Conservation (phyloP, 2,888 invertebrate genomes). For the Tipula vernalis region DNA sequence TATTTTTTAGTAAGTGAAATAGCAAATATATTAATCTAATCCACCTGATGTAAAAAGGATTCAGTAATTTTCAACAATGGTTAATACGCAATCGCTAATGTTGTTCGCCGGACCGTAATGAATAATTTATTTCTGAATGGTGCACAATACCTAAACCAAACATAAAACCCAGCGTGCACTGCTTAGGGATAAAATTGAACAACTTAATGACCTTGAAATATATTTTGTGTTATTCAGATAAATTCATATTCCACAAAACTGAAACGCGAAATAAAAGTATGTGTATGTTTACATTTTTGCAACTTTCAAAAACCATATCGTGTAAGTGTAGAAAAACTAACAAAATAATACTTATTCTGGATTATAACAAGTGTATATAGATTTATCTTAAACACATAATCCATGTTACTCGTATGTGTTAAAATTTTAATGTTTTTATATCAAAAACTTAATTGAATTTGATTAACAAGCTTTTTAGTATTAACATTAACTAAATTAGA, state of each 20-base stretch:
- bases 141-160: background rate
- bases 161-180: background rate
- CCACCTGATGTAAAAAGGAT: too few relatives aligned
- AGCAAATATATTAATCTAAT: too few relatives aligned
- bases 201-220: background rate
- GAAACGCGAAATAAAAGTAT: background rate
- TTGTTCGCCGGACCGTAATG: background rate
- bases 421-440: background rate
- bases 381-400: background rate
- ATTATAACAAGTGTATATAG: background rate
- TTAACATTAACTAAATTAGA: background rate
- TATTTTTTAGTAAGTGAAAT: too few relatives aligned
- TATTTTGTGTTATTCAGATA: background rate
- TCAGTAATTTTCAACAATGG: too few relatives aligned
- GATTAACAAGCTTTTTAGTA: background rate
- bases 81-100: background rate
- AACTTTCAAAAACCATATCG: background rate
- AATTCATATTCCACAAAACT: background rate
- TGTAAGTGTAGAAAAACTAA: background rate
- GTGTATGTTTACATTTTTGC: background rate
- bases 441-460: background rate
- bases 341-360: background rate
- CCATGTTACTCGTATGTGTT: background rate
- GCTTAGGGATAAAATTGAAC: background rate
- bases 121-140: too few relatives aligned